These are phyloP conservation scores for Tichodroma muraria DNA, from an alignment of 2,113 vertebrate genomes.

Conservation along the genomic window DNA sequence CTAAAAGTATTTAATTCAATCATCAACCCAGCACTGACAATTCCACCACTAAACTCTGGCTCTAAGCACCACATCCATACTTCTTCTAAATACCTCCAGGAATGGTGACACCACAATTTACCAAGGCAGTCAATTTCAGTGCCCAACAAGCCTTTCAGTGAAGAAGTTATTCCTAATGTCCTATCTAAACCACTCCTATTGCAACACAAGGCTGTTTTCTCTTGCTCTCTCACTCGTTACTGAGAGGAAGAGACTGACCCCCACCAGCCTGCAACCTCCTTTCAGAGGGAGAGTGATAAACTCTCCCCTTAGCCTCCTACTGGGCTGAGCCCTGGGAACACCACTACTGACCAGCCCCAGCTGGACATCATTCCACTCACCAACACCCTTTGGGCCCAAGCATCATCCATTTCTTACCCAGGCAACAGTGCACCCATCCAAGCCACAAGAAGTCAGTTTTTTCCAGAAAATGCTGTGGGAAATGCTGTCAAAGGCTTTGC, in stretches of 20 bases:
- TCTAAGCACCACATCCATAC: too few relatives aligned
- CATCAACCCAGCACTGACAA: not conserved
- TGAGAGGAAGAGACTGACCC: not conserved
- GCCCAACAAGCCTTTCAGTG: not conserved
- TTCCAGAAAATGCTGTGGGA: not conserved
- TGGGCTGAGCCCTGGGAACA: not conserved
- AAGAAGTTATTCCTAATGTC: not conserved
- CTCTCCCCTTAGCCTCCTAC: not conserved
- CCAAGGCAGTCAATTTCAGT: not conserved
- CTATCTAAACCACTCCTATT: not conserved
- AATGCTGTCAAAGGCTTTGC: not conserved
- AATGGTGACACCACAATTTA: not conserved
- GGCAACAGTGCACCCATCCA: not conserved
- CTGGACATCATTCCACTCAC: not conserved
- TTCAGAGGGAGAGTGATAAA: not conserved
- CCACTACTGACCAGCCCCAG: not conserved
- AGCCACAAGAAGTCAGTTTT: not conserved
- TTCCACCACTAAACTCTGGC: not conserved
- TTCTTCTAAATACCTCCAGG: not conserved
- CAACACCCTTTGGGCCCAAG: not conserved
- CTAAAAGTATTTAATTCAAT: not conserved
- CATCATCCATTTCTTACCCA: not conserved
- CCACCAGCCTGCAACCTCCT: not conserved
- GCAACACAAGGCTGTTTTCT: not conserved
- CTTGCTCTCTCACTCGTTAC: not conserved